Percentiles rank a stretch among this genome's conserved stretches.
These are phyloP conservation scores for Meloidogyne floridensis DNA, from an alignment of 1,140 invertebrate genomes.

Conservation along the genomic window DNA sequence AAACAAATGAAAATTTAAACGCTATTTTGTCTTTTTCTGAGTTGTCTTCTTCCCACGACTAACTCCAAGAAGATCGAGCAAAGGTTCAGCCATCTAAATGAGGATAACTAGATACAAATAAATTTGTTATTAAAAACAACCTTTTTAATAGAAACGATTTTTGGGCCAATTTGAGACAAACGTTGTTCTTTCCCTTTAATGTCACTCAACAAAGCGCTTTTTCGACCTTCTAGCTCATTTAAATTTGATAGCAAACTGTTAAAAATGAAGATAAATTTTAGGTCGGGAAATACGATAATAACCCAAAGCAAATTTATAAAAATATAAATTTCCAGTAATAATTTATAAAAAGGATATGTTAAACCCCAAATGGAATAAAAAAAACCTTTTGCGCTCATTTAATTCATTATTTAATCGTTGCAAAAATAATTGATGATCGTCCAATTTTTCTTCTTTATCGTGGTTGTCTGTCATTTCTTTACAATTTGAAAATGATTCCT, in stretches of 20 bases:
- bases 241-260: conserved; percentile 36
- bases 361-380: too few species aligned
- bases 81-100: conserved; percentile 20
- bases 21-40: not conserved
- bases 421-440: conserved; percentile 38
- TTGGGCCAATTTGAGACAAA: conserved; percentile 32
- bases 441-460: conserved; percentile 8
- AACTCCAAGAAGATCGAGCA: conserved; percentile 28
- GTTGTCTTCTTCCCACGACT: conserved; percentile 8
- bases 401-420: conserved; percentile 39
- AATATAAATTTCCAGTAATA: too few species aligned
- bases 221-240: conserved; percentile 45
- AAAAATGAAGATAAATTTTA: not conserved
- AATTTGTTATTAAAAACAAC: not conserved
- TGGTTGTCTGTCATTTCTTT: conserved; percentile 3
- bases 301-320: not conserved
- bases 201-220: conserved; percentile 41
- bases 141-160: conserved; percentile 32
- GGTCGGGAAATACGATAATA: not conserved
- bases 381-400: conserved; percentile 38
- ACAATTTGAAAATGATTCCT: conserved; percentile 32
- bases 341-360: too few species aligned
- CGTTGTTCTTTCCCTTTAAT: conserved; percentile 41
- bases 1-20: not conserved
- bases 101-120: not conserved